Evolutionary conservation across 2,797 vertebrate species (phyloP), one percentile per base, ranked within the genome.

Genomic region (Pipistrellus pipistrellus): DNA sequence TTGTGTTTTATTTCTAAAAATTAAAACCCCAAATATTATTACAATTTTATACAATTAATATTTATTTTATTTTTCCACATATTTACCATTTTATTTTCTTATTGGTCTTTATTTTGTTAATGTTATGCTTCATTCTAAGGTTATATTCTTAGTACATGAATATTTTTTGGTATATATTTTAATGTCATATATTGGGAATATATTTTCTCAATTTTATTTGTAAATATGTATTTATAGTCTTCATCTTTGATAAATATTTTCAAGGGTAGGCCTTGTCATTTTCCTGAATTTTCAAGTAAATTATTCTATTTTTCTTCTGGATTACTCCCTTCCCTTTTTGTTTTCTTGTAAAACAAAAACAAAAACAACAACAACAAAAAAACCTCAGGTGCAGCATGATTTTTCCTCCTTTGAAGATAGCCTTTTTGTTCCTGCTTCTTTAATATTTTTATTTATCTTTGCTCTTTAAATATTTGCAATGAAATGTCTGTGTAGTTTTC

Each of bases 171-270:
- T 75, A 32, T 68, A 15, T 66, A 8, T 88, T 92, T 84, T n/a
- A 73, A 7, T 72, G 14, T 85, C 38, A 44, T 48, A 2, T 78
- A 32, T 27, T 77, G 25, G 25, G 14, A 66, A 66, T 32, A 3
- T 68, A 75, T 73, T 84, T 72, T 80, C 32, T 73, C 46, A 87
- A 41, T 23, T 93, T 93, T 66, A 2, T 66, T 35, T 66, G 12
- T 51, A 41, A 32, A 68, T 80, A 25, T 6, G 13, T 77, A 53
- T 53, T 76, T 80, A 38, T 11, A 89, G 5, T 11, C 38, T 68
- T 80, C 21, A 85, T 59, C 75, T 94, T 87, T 48, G 8, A 64
- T 25, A 71, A 48, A 30, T 66, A 55, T 88, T 88, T 88, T 71
- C 35, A 38, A 66, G 92, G 25, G n/a, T 25, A 55, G 35, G 35